These are phyloP conservation scores for Drosophila bifasciata DNA, from an alignment of 1,140 invertebrate species.

Conservation along the genomic window DNA sequence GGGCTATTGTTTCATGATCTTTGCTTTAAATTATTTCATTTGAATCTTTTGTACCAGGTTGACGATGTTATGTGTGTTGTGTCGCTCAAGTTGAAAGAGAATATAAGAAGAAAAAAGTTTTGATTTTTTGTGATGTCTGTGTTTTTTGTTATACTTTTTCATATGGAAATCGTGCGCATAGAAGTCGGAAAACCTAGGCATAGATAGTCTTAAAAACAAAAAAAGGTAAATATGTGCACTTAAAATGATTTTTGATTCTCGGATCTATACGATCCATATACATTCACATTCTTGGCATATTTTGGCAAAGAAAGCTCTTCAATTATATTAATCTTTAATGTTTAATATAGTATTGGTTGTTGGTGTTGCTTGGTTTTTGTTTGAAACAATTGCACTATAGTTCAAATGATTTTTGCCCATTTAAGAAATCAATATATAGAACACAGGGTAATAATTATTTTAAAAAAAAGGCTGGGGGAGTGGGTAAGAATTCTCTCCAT, in stretches of 20 bases:
- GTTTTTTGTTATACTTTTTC: constrained; percentile 30
- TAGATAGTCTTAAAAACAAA: constrained; percentile 59
- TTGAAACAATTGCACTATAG: constrained; percentile 83
- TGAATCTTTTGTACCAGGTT: no score
- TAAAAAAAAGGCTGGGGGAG: constrained; percentile 41
- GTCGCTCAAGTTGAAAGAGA: constrained; percentile 67
- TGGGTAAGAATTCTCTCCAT: no score
- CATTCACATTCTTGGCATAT: constrained; percentile 66
- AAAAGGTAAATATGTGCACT: constrained; percentile 69
- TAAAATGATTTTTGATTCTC: constrained; percentile 80
- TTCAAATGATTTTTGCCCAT: constrained; percentile 79
- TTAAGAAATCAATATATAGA: constrained; percentile 49
- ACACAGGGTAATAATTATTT: constrained; percentile 53
- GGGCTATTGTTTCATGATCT: constrained; percentile 79
- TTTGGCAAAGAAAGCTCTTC: constrained; percentile 75
- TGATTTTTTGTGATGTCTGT: constrained; percentile 45
- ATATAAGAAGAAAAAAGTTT: constrained; percentile 46
- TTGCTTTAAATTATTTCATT: constrained; percentile 47
- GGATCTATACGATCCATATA: constrained; percentile 45
- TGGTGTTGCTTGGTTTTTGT: constrained; percentile 65
- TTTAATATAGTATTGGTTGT: constrained; percentile 64
- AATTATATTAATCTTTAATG: constrained; percentile 73
- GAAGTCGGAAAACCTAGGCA: constrained; percentile 54
- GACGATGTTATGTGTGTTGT: constrained; percentile 7
- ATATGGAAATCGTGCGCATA: constrained; percentile 41